Base-by-base conservation (phyloP, 2,888 invertebrate genomes). In the Aspidiotus rigidus region DNA sequence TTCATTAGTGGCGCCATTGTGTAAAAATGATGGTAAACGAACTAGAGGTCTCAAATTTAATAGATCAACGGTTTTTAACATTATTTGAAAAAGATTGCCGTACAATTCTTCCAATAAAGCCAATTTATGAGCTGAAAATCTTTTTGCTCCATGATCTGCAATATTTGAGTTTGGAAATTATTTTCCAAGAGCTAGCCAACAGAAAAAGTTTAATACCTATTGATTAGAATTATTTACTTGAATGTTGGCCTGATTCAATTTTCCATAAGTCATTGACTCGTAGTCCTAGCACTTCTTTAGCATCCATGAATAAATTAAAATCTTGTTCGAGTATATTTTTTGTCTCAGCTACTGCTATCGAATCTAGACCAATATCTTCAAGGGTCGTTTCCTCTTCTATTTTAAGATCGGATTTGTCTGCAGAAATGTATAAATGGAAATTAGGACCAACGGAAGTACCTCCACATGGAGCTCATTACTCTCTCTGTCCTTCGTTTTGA, bases 311-410 rank as follows among this genome's bases (percentile, higher is more conserved):
- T 66, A 96, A 80, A 75, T 94, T 93, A 76, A 88, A 93, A 77
- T 93, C 90, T 74, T 92, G 82, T 77, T 95, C 94, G 2, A 95
- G 78, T 0, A 89, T 88, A 79, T 94, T 93, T 74, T 94, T 95
- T 74, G 98, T 92, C 79, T 98, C 96, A 0, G 95, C 91, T 0
- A 91, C 92, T 92, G 94, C 95, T 81, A 97, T 86, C 2, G 96
- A 96, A 80, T 97, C 96, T 86, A 97, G 90, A 49, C 97, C 97
- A 72, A 98, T 81, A 77, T 97, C 96, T 1, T 91, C 89, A 2
- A 97, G 80, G 0, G 87, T 85, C 0, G 86, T 83, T 75, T 86
- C 42, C 9, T 55, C 41, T 17, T 39, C 11, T 17, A 69, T 10
- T 11, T 39, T 17, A 8, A 55, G 11, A 55, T 56, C 56, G 8